A percentile compares a stretch with the other conserved stretches of the same genome.
phyloP scores from a whole-genome alignment of 2,888 invertebrate species.

The Eristalis intricaria region DNA sequence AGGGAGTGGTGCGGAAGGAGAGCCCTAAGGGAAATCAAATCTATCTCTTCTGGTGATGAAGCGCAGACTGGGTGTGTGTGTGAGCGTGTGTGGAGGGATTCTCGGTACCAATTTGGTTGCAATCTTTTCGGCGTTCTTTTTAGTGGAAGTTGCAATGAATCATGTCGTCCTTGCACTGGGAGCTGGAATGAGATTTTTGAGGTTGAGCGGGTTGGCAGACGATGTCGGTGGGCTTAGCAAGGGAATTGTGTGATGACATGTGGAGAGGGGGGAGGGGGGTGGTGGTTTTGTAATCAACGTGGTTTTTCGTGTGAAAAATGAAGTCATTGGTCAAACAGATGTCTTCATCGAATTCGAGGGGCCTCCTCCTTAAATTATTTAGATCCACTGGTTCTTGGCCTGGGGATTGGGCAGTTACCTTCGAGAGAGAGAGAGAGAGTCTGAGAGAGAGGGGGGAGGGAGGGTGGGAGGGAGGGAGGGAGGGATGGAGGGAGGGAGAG shows the following conservation, averaged over 20 bases:
- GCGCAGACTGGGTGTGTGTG: background rate
- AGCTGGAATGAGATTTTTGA: background rate
- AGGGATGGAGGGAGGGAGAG: no score
- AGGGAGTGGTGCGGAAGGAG: background rate
- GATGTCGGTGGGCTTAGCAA: background rate
- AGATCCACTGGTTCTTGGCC: no score
- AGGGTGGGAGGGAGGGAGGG: no score
- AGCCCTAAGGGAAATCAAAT: conserved; percentile 57
- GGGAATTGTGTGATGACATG: background rate
- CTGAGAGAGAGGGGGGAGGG: no score
- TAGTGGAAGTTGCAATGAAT: background rate
- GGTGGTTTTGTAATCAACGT: background rate
- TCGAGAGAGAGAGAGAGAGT: no score
- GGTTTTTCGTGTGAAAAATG: background rate
- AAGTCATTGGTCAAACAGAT: background rate
- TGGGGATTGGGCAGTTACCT: no score
- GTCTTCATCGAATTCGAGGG: background rate
- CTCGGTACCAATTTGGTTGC: background rate
- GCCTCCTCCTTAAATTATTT: no score
- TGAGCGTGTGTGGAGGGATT: background rate
- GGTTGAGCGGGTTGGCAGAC: background rate
- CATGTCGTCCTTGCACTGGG: background rate
- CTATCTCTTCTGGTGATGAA: conserved; percentile 3
- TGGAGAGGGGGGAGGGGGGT: background rate
- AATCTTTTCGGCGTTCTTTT: background rate